Evolutionary conservation across 2,888 invertebrate species (phyloP), one percentile per base, ranked within the genome.

Genomic region (Sicus ferrugineus): DNA sequence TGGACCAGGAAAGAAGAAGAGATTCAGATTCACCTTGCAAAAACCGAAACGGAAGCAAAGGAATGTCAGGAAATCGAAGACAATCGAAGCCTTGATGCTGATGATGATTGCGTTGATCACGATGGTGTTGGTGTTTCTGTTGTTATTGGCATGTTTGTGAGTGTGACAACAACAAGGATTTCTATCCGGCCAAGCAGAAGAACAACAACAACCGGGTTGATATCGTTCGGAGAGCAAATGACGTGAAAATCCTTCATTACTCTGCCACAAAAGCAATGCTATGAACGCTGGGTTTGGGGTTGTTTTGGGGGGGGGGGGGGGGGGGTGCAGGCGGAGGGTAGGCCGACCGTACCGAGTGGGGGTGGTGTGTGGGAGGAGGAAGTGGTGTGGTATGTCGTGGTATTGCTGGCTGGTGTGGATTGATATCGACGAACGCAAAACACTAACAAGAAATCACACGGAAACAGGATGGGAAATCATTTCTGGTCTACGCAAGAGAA

Each of bases 241-340:
- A 70, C 52, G 69, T 48, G 69, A 52, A 67, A 62, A 70, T 67
- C 67, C 63, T 70, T 67, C 63, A 70, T 70, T 70, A 63, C 34
- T 67, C 63, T 46, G 42, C 48, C 34, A 59, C 62, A 68, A 62
- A 61, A 50, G 16, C 34, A 42, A 58, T 19, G 21, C 30, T 23
- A 67, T 38, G 31, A 34, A 19, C 11, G 59, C 3, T 3, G 59
- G 6, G 28, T 38, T 1, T 21, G 30, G 16, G 59, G 34, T 16
- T n/a, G n/a, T n/a, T n/a, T n/a, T n/a, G 42, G 62, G 16, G 42
- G 42, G n/a, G 11, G 30, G 34, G n/a, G 31, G 16, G 42, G 42
- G 38, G 34, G 3, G 26, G 6, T 3, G 4, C 1, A 38, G 61
- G n/a, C n/a, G n/a, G n/a, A n/a, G n/a, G n/a, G n/a, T n/a, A n/a